Base-by-base conservation (phyloP, 1,140 invertebrate species). In the Eufriesea mexicana region DNA sequence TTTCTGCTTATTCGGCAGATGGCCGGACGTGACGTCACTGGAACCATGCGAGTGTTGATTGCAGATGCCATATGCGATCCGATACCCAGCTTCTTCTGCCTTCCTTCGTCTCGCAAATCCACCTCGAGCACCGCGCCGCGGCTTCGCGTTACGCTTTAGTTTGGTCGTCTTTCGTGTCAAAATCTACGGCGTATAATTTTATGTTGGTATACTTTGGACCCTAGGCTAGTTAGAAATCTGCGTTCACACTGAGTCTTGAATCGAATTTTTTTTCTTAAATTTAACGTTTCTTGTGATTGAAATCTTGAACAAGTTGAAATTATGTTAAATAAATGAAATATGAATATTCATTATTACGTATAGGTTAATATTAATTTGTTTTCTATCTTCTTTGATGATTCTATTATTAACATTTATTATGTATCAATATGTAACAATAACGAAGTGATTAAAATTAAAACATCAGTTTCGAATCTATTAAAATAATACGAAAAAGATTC, bases 1-100 rank as follows among this genome's bases (percentile, higher is more conserved):
- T 90, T 90, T 91, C 83, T 91, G 90, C 91, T 92, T 91, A 90
- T 90, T 89, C 89, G 79, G 85, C 90, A 87, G 74, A 89, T 67
- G 62, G 66, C 87, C 89, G 90, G 90, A 91, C 88, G 89, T 91
- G 90, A 89, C 90, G 90, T 91, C 90, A 91, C 72, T 81, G 86
- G 78, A 76, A 83, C 71, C 79, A 82, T 42, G 75, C 81, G 77
- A 83, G 83, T 85, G 89, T 89, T 86, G 86, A 89, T 86, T 82
- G 87, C 80, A 70, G 86, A 89, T 89, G 79, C 83, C 68, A 90
- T 84, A 89, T 89, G 91, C 84, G 89, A 92, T 59, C 82, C 84
- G 91, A 92, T 87, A 92, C 89, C 89, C 49, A 42, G 84, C 20
- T 74, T 86, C 84, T 75, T 78, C 57, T 82, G 49, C 68, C 83